phyloP scores from a whole-genome alignment of 2,797 vertebrate genomes.

The Sarcophilus harrisii region DNA sequence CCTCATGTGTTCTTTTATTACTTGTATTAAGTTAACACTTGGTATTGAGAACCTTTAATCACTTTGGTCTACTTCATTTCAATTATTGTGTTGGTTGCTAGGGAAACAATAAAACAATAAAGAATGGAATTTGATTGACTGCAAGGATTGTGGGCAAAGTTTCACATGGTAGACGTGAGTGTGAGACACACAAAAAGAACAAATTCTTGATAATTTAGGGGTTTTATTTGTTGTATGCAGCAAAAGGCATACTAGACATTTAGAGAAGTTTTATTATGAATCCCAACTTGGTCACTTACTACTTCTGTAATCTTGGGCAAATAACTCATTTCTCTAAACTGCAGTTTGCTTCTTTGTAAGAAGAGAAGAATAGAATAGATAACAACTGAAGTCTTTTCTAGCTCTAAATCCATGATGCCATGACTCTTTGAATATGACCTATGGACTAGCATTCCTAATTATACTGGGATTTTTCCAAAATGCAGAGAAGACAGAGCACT shows the following conservation, averaged over 20 bases:
- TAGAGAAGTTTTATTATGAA: conserved; percentile 3
- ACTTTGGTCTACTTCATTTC: background rate
- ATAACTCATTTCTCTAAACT: background rate
- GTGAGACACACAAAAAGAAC: conserved; percentile 12
- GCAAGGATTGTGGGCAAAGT: background rate
- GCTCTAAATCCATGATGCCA: background rate
- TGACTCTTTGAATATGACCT: conserved; percentile 49
- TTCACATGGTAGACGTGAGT: conserved; percentile 34
- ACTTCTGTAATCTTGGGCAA: background rate
- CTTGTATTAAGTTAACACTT: background rate
- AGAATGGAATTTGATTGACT: conserved; percentile 15
- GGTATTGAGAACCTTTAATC: background rate
- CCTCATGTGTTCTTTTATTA: conserved; percentile 11
- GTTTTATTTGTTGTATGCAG: conserved; percentile 10
- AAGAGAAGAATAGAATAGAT: background rate
- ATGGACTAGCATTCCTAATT: conserved; percentile 25
- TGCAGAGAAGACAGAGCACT: conserved; percentile 40
- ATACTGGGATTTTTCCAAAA: conserved; percentile 12
- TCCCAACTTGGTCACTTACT: background rate
- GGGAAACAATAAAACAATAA: conserved; percentile 51
- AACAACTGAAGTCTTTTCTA: background rate
- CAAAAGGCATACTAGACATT: conserved; percentile 25
- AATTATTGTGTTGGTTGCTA: conserved; percentile 13
- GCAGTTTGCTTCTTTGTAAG: background rate
- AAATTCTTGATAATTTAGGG: conserved; percentile 32